Base-by-base conservation (phyloP, 2,797 vertebrate genomes). In the Apogon talboti region DNA sequence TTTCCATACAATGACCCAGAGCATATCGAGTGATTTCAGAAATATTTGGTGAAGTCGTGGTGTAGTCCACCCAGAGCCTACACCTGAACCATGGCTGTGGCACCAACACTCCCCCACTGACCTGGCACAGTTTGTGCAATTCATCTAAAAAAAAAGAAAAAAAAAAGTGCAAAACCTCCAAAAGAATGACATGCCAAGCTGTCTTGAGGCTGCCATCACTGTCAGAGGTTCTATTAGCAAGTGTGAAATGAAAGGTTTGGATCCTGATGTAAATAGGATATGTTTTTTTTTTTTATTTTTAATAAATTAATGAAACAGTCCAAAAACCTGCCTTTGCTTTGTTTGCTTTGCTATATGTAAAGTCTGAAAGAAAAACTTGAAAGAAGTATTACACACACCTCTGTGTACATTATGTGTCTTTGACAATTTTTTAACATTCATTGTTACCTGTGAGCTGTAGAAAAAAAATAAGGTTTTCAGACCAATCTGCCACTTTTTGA, bases 401-500 rank as follows among this genome's bases (percentile, higher is more conserved):
- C 30, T 33, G 6, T 9, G 30, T 2, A 9, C 8, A 33, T 33
- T 33, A 9, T 33, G 30, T 9, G 8, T 7, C 30, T 33, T 7
- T 4, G 30, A 33, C 30, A 12, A 18, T 28, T 24, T 18, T 24
- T 16, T 21, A 24, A 57, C 11, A 44, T 54, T 13, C 43, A 19
- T 11, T n/a, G 12, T 37, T 42, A 8, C 35, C 28, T 43, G 16
- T 14, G 48, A 33, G 13, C 11, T 13, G 21, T 10, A 43, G 33
- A 42, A 46, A 61, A 10, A 14, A 61, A 10, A 14, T 52, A 44
- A 15, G 12, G 45, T 63, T 61, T 73, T 70, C 19, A 50, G 46
- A 57, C 30, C 48, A 52, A 46, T 53, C 38, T 40, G 35, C 15
- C n/a, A 59, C 35, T 55, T 46, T 5, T 63, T 56, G 56, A 69